These are phyloP conservation scores for Agrilus planipennis DNA, from an alignment of 1,140 invertebrate species.

Conservation along the genomic window DNA sequence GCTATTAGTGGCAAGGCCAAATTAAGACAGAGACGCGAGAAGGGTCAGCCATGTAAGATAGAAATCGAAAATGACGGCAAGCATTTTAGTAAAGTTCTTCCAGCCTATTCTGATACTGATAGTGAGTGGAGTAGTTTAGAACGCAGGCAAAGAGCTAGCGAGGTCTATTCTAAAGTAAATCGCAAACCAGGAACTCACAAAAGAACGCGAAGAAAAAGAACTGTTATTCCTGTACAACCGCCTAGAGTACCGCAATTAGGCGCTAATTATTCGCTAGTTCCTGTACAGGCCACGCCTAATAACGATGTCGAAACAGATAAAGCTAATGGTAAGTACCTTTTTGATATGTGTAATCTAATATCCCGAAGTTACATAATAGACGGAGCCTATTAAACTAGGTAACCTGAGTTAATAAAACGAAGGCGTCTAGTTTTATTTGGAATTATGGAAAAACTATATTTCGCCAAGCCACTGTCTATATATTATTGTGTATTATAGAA, in stretches of 20 bases:
- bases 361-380: background rate
- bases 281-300: constrained; percentile 37
- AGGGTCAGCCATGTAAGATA: constrained; percentile 48
- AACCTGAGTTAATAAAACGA: no score
- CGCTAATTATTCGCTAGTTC: constrained; percentile 39
- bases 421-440: no score
- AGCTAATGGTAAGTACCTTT: constrained; percentile 28
- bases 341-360: constrained; percentile 2
- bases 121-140: constrained; percentile 77
- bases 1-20: constrained; percentile 48
- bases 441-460: no score
- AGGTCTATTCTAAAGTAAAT: constrained; percentile 50
- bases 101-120: constrained; percentile 74
- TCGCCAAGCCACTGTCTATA: no score
- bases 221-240: constrained; percentile 71
- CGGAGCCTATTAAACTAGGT: no score
- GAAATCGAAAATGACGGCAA: background rate
- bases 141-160: constrained; percentile 50
- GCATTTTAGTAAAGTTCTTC: constrained; percentile 11
- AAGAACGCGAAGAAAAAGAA: constrained; percentile 62
- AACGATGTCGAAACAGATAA: constrained; percentile 28
- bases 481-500: no score
- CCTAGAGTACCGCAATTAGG: constrained; percentile 63
- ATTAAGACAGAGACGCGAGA: constrained; percentile 47
- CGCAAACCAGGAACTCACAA: constrained; percentile 67